Evolutionary conservation across 2,113 vertebrate genomes (phyloP).

Genomic region (Pseudonaja textilis): DNA sequence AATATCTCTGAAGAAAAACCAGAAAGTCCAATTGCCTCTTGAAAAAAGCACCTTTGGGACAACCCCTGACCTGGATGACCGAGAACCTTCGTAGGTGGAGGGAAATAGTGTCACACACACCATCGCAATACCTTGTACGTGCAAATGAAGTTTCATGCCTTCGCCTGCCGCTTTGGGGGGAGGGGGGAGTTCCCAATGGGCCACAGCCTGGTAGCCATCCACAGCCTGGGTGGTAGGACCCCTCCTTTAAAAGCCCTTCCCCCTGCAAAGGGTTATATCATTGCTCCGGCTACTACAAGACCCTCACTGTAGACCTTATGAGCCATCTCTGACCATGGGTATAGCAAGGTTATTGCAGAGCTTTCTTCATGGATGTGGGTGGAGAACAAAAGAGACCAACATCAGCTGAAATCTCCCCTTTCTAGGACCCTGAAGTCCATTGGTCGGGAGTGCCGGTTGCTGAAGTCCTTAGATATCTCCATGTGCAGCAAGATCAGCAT

Average conservation of each 20-base stretch:
- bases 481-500: constrained; percentile 74
- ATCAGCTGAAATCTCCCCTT: background rate
- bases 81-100: no score
- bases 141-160: background rate
- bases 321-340: background rate
- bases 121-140: background rate
- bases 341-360: background rate
- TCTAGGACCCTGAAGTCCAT: constrained; percentile 74
- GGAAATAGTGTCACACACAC: background rate
- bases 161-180: background rate
- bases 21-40: no score
- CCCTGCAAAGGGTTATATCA: background rate
- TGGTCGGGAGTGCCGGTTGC: constrained; percentile 69
- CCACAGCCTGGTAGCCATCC: background rate
- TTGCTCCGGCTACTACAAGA: background rate
- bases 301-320: background rate
- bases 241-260: background rate
- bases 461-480: constrained; percentile 78
- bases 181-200: background rate
- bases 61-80: no score
- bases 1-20: no score
- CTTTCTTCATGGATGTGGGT: no score
- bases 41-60: no score
- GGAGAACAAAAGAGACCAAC: no score
- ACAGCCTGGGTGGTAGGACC: no score